These are phyloP conservation scores for Nyctalus aviator DNA, from an alignment of 2,797 vertebrate species.

Conservation along the genomic window DNA sequence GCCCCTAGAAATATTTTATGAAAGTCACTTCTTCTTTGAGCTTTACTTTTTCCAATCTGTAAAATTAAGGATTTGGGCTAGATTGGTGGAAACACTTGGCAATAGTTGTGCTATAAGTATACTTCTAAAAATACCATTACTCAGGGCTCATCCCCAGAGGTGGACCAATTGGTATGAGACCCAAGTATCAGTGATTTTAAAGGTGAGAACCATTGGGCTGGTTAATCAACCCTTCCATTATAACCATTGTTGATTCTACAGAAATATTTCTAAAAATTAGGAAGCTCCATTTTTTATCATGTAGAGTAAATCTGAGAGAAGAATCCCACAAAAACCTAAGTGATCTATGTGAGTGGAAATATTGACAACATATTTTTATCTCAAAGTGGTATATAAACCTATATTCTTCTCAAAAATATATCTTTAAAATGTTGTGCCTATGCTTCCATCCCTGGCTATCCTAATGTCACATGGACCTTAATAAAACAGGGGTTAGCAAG, in stretches of 20 bases:
- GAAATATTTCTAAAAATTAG: background rate
- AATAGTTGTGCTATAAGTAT: background rate
- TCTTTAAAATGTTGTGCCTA: background rate
- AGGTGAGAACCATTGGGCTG: background rate
- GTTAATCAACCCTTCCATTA: background rate
- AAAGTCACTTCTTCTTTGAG: background rate
- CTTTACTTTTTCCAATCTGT: background rate
- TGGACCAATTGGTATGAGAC: background rate
- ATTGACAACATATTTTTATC: background rate
- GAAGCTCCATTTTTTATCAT: slow-evolving; percentile 23
- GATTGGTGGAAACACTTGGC: background rate
- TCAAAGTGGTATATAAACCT: background rate
- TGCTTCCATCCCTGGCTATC: background rate
- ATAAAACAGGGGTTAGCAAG: background rate
- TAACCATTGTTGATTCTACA: background rate
- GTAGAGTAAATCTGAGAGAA: background rate
- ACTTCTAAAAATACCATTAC: background rate
- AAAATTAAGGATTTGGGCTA: background rate
- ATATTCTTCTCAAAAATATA: background rate
- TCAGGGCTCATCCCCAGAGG: background rate
- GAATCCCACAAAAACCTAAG: background rate
- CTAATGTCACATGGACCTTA: background rate
- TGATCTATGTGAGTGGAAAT: background rate
- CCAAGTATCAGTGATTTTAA: background rate
- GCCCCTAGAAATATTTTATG: background rate